These are phyloP conservation scores for Philereme transversata DNA, from an alignment of 2,888 invertebrate genomes.

Conservation along the genomic window DNA sequence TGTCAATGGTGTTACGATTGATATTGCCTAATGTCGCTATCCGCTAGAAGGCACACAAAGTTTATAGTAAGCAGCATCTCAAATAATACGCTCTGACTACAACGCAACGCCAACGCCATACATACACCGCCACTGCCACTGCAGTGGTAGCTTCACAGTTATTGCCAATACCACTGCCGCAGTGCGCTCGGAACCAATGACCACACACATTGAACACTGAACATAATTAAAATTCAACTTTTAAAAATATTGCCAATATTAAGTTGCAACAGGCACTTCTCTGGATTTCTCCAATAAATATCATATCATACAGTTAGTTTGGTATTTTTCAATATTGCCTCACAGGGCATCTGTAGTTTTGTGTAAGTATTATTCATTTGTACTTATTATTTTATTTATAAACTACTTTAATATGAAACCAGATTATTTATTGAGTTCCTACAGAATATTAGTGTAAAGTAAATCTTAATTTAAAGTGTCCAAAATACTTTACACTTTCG, in stretches of 20 bases:
- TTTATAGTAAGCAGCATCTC: constrained; percentile 82
- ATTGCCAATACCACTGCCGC: constrained; percentile 38
- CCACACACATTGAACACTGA: constrained; percentile 67
- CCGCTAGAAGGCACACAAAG: constrained; percentile 84
- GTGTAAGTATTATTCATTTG: constrained; percentile 59
- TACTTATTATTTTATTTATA: constrained; percentile 70
- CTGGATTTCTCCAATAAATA: constrained; percentile 83
- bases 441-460: constrained; percentile 61
- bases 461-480: constrained; percentile 61
- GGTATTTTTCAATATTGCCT: constrained; percentile 76
- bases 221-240: constrained; percentile 69
- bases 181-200: constrained; percentile 36
- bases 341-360: constrained; percentile 68
- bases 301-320: constrained; percentile 75
- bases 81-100: constrained; percentile 59
- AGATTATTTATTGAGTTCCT: constrained; percentile 62
- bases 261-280: constrained; percentile 83
- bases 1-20: constrained; percentile 69
- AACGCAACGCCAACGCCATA: constrained; percentile 31
- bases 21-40: constrained; percentile 81
- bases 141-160: constrained; percentile 28
- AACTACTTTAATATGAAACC: constrained; percentile 53
- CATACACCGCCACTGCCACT: constrained; percentile 23
- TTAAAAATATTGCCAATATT: constrained; percentile 83
- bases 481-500: constrained; percentile 68